Base-by-base conservation (phyloP, 2,888 invertebrate species). In the Platerodrilus igneus region DNA sequence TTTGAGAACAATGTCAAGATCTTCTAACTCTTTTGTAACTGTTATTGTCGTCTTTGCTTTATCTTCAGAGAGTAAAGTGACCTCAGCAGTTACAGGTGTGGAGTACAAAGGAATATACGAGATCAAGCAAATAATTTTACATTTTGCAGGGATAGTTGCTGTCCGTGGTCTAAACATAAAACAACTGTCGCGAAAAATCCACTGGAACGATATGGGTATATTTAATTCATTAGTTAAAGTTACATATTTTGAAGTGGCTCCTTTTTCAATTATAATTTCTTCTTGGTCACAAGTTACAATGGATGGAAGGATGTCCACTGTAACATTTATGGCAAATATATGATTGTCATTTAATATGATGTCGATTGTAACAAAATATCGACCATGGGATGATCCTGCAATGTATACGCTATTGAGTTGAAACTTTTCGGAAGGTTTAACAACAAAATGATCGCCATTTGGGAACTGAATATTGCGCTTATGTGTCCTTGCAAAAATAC, bases 141-240 rank as follows among this genome's bases (percentile, higher is more conserved):
- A 68, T 57, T 73, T 73, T 8, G 74, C 72, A 8, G 72, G 64
- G 37, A 79, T 71, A 1, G 52, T 63, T 15, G 79, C 80, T 41
- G 45, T 56, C 56, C 64, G 62, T 1, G 80, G 80, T 50, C 71
- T 63, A 31, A 80, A 65, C 38, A 43, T 62, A 48, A 76, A 66
- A 31, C 73, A 70, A 31, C 70, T 62, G 8, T 68, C 53, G 1
- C 73, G 73, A 27, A 77, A 64, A 18, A 73, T 62, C 55, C 78
- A 73, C 30, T 68, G 57, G 61, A 74, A 77, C 8, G n/a, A 2
- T 3, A 73, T 72, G 26, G 71, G 63, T 55, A 75, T 73, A 43
- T 75, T 70, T 1, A 78, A 71, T 10, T 71, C 69, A 58, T 78
- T 78, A 51, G 68, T 70, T 19, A 78, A 53, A 52, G 69, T 69